Percentiles rank a stretch among this genome's conserved stretches.
These are phyloP conservation scores for Anthrax anthrax DNA, from an alignment of 2,888 invertebrate genomes.

Conservation along the genomic window DNA sequence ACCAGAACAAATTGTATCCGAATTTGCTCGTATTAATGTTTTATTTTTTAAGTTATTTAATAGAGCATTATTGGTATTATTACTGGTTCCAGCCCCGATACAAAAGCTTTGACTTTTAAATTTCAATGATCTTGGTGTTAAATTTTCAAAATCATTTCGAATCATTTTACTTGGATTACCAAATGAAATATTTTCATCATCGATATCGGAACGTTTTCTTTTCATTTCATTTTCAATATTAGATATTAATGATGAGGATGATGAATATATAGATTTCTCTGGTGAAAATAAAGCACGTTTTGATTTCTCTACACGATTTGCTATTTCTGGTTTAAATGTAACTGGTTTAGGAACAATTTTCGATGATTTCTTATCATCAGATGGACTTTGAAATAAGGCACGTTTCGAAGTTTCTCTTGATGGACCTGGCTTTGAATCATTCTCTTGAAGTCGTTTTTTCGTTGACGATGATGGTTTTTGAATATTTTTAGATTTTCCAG, in stretches of 20 bases:
- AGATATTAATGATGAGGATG: constrained; percentile 16
- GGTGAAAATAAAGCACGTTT: constrained; percentile 56
- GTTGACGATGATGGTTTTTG: constrained; percentile 22
- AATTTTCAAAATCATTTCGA: constrained; percentile 12
- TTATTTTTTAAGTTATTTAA: constrained; percentile 5
- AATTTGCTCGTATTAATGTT: constrained; percentile 13
- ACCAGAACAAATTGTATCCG: constrained; percentile 13
- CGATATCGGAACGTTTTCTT: constrained; percentile 24
- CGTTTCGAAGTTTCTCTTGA: constrained; percentile 49
- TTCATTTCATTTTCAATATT: constrained; percentile 16
- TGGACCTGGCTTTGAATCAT: constrained; percentile 12
- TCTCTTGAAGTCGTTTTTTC: too few relatives aligned
- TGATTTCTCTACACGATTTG: constrained; percentile 41
- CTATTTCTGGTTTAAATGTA: constrained; percentile 32
- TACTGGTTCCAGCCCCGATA: background rate
- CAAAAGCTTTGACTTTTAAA: constrained; percentile 34
- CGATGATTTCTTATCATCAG: constrained; percentile 19
- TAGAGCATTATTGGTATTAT: background rate
- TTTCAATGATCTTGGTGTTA: constrained; percentile 29
- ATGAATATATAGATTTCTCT: constrained; percentile 21
- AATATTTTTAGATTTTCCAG: constrained; percentile 32
- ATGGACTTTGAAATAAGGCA: constrained; percentile 61
- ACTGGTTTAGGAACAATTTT: constrained; percentile 18
- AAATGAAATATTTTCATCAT: constrained; percentile 19
- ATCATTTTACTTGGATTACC: constrained; percentile 1